Conservation (phyloP, 2,888 invertebrate species). For the Oligia fasciuncula region DNA sequence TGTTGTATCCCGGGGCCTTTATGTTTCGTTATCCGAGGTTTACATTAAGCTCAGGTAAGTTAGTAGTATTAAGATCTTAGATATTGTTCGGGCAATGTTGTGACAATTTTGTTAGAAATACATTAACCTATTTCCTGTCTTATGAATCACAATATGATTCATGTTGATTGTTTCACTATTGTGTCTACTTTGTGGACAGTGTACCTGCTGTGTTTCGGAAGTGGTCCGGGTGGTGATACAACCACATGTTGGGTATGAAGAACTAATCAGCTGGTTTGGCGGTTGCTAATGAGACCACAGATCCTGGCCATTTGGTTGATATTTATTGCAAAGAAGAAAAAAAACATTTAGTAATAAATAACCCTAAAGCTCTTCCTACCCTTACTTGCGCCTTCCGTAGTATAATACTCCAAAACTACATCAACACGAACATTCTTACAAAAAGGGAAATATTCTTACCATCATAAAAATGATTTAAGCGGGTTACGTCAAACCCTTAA, state of each 20-base stretch:
- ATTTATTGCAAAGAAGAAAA: background rate
- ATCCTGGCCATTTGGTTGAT: background rate
- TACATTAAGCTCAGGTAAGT: constrained; percentile 61
- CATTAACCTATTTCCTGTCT: background rate
- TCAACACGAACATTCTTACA: constrained; percentile 35
- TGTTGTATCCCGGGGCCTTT: constrained; percentile 65
- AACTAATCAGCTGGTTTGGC: background rate
- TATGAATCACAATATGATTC: too few relatives aligned
- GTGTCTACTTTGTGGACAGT: too few relatives aligned
- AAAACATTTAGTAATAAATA: background rate
- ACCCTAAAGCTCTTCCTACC: too few relatives aligned
- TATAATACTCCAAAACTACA: constrained; percentile 4
- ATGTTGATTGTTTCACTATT: too few relatives aligned
- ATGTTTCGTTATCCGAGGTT: constrained; percentile 57
- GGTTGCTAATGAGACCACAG: background rate
- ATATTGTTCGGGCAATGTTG: constrained; percentile 44
- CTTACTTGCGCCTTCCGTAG: background rate
- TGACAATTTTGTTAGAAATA: constrained; percentile 32
- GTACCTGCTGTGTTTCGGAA: background rate
- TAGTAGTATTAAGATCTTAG: constrained; percentile 63
- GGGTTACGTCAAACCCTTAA: constrained; percentile 69
- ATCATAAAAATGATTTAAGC: constrained; percentile 65
- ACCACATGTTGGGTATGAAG: background rate
- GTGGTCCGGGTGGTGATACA: background rate
- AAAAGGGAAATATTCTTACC: constrained; percentile 59